Evolutionary conservation across 2,113 vertebrate species (phyloP).

Genomic region (Seriola aureovittata): DNA sequence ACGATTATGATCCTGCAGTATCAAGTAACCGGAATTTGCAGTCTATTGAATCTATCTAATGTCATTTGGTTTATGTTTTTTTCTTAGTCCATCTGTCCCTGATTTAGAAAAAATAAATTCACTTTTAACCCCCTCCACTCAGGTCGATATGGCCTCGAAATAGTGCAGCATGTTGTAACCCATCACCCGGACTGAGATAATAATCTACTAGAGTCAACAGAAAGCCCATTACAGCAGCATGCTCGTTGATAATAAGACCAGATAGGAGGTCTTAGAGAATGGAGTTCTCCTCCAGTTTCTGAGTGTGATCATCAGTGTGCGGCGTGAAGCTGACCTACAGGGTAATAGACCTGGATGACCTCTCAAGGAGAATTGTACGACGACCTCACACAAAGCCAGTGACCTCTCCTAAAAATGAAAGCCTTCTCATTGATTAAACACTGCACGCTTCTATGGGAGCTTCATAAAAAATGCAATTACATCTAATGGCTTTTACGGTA

Average conservation of each 20-base stretch:
- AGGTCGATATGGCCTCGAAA: slow-evolving; percentile 50
- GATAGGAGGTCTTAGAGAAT: slow-evolving; percentile 49
- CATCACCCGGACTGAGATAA: slow-evolving; percentile 57
- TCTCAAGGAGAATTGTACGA: slow-evolving; percentile 37
- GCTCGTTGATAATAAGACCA: slow-evolving; percentile 55
- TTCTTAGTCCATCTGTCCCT: not conserved
- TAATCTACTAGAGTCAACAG: slow-evolving; percentile 71
- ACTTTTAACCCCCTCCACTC: slow-evolving; percentile 28
- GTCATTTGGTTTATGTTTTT: not conserved
- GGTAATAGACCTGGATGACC: slow-evolving; percentile 59
- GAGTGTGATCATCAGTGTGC: slow-evolving; percentile 31
- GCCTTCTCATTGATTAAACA: slow-evolving; percentile 57
- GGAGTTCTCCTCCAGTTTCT: slow-evolving; percentile 46
- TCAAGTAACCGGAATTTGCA: not conserved
- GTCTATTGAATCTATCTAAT: not conserved
- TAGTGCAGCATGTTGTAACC: slow-evolving; percentile 57
- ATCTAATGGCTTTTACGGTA: slow-evolving; percentile 59
- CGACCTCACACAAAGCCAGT: slow-evolving; percentile 26
- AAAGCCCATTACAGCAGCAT: slow-evolving; percentile 71
- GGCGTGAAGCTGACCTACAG: slow-evolving; percentile 27
- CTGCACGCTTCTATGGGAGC: slow-evolving; percentile 31
- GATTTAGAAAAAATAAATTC: slow-evolving; percentile 3
- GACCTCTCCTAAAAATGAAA: slow-evolving; percentile 53
- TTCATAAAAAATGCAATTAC: slow-evolving; percentile 76
- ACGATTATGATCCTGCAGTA: not conserved